Conservation (phyloP, 2,113 vertebrate species). For the Serinus canaria region DNA sequence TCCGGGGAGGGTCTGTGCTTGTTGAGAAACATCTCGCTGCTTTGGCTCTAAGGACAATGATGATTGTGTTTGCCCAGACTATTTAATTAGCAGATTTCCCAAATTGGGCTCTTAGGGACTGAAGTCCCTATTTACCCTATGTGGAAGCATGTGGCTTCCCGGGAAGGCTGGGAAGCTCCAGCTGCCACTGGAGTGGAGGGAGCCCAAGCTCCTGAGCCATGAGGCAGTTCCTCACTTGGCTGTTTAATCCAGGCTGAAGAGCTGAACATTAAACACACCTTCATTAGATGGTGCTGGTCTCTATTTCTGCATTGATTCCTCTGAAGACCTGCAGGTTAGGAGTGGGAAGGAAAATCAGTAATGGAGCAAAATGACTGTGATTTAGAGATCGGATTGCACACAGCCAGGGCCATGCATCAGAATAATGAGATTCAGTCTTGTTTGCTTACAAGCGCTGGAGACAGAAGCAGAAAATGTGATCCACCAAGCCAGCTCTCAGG, state of each 20-base stretch:
- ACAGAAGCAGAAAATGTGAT: constrained; percentile 56
- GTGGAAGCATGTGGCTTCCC: background rate
- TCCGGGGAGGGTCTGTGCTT: background rate
- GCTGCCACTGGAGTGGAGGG: background rate
- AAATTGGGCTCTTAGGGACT: background rate
- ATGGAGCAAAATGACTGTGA: constrained; percentile 39
- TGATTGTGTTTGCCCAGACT: background rate
- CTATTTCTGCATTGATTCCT: constrained; percentile 32
- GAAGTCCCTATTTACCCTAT: background rate
- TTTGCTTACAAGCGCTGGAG: constrained; percentile 53
- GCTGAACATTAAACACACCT: background rate
- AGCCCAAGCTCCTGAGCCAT: background rate
- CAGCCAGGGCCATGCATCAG: constrained; percentile 27
- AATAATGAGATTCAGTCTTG: constrained; percentile 54
- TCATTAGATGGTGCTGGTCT: background rate
- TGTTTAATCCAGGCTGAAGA: background rate
- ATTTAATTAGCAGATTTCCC: constrained; percentile 1
- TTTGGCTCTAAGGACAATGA: constrained; percentile 3
- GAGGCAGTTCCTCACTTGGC: background rate
- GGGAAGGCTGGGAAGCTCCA: background rate
- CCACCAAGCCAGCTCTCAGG: constrained; percentile 48
- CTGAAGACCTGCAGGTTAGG: constrained; percentile 13
- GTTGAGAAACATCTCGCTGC: background rate
- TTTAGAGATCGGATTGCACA: constrained; percentile 48
- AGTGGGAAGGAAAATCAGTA: constrained; percentile 15